Evolutionary conservation across 2,797 vertebrate species (phyloP).

Genomic region (Diceros bicornis): DNA sequence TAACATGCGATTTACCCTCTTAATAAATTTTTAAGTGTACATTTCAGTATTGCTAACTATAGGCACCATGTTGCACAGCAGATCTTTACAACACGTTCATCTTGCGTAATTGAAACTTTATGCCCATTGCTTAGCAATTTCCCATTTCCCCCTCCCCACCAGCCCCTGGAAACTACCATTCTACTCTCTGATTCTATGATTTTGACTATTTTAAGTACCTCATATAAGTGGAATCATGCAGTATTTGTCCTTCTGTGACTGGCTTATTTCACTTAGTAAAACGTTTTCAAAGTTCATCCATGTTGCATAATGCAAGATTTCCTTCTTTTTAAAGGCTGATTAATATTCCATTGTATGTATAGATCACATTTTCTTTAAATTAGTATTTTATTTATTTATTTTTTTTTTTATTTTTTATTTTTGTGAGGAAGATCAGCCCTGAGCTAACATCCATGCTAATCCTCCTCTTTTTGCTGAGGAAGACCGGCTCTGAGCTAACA

Average conservation of each 20-base stretch:
- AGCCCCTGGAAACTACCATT: not conserved
- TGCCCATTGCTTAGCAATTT: not conserved
- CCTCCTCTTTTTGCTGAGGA: too few species aligned
- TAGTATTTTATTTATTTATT: too few species aligned
- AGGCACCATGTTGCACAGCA: not conserved
- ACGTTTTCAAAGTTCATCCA: not conserved
- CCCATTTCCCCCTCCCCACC: not conserved
- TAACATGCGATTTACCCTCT: not conserved
- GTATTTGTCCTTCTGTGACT: not conserved
- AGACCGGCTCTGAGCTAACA: too few species aligned
- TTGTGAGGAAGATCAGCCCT: too few species aligned
- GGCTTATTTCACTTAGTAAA: not conserved
- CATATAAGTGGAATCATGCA: not conserved
- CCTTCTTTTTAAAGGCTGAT: not conserved
- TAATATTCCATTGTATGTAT: not conserved
- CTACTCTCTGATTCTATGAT: not conserved
- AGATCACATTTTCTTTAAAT: not conserved
- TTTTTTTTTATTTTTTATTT: too few species aligned
- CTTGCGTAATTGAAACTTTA: not conserved
- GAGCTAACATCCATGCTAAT: too few species aligned
- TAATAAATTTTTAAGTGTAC: not conserved
- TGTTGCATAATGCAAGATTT: not conserved
- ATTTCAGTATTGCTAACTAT: not conserved
- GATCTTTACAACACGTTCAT: not conserved
- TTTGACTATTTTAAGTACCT: not conserved